Percentiles rank a stretch among this genome's conserved stretches.
These are phyloP conservation scores for Apodemus speciosus DNA, from an alignment of 2,113 vertebrate genomes.

Conservation along the genomic window DNA sequence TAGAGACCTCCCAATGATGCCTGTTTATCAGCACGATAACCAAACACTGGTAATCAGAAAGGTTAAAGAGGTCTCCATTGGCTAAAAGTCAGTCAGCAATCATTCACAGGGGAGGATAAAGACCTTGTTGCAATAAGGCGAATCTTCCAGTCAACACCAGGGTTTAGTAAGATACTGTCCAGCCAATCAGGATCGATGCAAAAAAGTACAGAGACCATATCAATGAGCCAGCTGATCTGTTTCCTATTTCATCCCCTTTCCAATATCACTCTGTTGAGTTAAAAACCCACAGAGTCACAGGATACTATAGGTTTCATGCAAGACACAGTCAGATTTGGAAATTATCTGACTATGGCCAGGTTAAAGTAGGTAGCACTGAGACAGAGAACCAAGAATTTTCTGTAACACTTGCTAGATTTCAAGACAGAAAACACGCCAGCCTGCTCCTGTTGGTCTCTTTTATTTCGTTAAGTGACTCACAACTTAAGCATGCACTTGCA, in stretches of 20 bases:
- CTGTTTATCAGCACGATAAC: not conserved
- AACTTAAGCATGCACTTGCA: not conserved
- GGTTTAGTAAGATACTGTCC: not conserved
- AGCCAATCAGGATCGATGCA: not conserved
- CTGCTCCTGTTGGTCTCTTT: not conserved
- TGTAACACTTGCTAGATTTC: not conserved
- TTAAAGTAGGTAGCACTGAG: not conserved
- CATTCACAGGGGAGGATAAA: not conserved
- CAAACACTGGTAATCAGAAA: conserved; percentile 4
- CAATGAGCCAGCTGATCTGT: not conserved
- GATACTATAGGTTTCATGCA: not conserved
- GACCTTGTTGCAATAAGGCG: not conserved
- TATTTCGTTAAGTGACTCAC: not conserved
- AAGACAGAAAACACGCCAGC: not conserved
- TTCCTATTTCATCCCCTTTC: not conserved
- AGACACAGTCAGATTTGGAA: not conserved
- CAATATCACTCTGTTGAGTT: not conserved
- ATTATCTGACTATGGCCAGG: not conserved
- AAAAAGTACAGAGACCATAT: not conserved
- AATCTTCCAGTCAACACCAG: not conserved
- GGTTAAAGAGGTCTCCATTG: conserved; percentile 11
- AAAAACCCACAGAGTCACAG: not conserved
- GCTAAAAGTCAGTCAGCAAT: not conserved
- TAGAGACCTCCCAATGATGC: not conserved
- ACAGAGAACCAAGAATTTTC: not conserved